Conservation (phyloP, 2,113 vertebrate genomes). For the Tychaedon coryphoeus region DNA sequence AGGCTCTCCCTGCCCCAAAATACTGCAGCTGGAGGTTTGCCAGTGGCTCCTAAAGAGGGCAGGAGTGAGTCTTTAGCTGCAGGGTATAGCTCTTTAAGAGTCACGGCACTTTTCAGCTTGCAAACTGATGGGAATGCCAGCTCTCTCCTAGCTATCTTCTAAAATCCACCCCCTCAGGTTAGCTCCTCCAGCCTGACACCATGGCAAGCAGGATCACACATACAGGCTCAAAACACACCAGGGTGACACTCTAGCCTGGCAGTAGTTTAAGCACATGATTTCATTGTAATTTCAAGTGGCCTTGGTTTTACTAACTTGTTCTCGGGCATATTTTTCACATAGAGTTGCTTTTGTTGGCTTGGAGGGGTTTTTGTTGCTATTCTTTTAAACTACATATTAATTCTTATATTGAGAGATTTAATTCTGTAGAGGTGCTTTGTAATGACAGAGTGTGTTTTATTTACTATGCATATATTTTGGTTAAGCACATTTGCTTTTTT, state of each 20-base stretch:
- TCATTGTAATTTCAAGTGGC: not conserved
- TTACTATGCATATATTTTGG: not conserved
- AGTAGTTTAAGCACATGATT: not conserved
- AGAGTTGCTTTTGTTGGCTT: not conserved
- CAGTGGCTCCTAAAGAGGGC: not conserved
- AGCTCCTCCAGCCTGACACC: not conserved
- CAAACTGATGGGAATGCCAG: not conserved
- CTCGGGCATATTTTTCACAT: not conserved
- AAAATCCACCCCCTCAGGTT: not conserved
- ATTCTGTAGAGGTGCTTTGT: not conserved
- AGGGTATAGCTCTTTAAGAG: not conserved
- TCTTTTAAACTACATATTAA: not conserved
- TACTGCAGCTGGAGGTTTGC: not conserved
- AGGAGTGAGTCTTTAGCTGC: not conserved
- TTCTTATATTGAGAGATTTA: not conserved
- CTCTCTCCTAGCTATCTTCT: not conserved
- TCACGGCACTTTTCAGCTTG: not conserved
- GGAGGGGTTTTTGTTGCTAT: not conserved
- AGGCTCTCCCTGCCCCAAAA: accelerated
- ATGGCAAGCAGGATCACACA: not conserved
- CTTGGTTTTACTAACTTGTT: not conserved
- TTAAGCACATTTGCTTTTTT: not conserved
- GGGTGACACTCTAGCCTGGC: not conserved
- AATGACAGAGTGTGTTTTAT: not conserved
- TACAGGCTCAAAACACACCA: not conserved